Percentiles rank a stretch among this genome's conserved stretches.
These are phyloP conservation scores for Zaprionus bogoriensis DNA, from an alignment of 2,888 invertebrate genomes.

Conservation along the genomic window DNA sequence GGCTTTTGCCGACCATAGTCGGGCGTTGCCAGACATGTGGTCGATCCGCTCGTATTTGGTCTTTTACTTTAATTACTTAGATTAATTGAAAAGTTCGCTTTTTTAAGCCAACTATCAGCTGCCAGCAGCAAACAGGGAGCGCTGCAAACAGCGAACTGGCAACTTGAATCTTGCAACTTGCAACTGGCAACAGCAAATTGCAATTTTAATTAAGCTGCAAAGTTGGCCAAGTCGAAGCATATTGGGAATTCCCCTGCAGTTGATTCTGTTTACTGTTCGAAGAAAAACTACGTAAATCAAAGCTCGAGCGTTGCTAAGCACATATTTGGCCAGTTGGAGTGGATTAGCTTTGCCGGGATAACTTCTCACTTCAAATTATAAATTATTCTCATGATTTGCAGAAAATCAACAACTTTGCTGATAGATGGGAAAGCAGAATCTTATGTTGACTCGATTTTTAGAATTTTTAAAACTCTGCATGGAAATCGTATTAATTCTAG, in stretches of 20 bases:
- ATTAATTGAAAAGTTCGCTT: constrained; percentile 58
- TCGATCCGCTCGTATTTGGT: constrained; percentile 23
- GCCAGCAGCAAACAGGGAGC: background rate
- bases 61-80: constrained; percentile 66
- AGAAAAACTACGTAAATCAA: background rate
- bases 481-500: too few species aligned
- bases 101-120: background rate
- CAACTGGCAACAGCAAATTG: constrained; percentile 26
- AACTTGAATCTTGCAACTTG: background rate
- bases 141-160: background rate
- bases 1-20: constrained; percentile 42
- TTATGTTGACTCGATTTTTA: too few species aligned
- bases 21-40: constrained; percentile 48
- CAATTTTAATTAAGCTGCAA: constrained; percentile 40
- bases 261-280: background rate
- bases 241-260: constrained; percentile 20
- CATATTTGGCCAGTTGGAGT: background rate
- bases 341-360: background rate
- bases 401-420: background rate
- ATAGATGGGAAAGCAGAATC: too few species aligned
- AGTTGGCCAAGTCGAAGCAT: constrained; percentile 11
- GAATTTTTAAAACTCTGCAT: too few species aligned
- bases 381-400: background rate
- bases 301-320: background rate
- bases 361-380: background rate